Evolutionary conservation across 2,797 vertebrate species (phyloP), one percentile per base, ranked within the genome.

Genomic region (Rhynchotus rufescens): DNA sequence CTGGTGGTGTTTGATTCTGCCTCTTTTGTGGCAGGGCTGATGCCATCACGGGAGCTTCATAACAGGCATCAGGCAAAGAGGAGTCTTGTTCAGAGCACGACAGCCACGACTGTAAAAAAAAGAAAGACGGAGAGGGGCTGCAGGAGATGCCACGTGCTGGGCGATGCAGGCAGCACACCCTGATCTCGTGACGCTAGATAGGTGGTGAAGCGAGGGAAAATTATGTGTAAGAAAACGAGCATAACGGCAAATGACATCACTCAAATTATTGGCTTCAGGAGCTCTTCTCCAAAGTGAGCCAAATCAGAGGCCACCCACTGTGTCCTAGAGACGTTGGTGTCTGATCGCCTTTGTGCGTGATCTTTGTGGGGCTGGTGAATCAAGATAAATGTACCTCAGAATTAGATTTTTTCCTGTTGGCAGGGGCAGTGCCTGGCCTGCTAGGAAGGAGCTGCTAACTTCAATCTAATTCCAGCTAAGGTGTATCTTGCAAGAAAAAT

Each of bases 61-160:
- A 75, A 40, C 30, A 73, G 44, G 44, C 1, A 0, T 6, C 14
- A 52, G 17, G n/a, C 3, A 3, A 30, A 76, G 30, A 73, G 51
- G 2, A 88, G 10, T 11, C 2, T 3, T 0, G 0, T 5, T 87
- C 15, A 64, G 20, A 62, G 8, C 1, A 0, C 25, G 2, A 11
- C 1, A 2, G 34, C 12, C 6, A 2, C 22, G 13, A 1, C 28
- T 81, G 28, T 2, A 2, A 71, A 78, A 69, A 62, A 38, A 13
- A 60, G 82, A 59, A 59, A 20, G 15, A 26, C 64, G 28, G 5
- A 21, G 12, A 10, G 7, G 25, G 9, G 26, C 28, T 81, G n/a
- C 34, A 60, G 68, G 34, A 89, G 38, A 56, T 68, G 25, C 42
- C 45, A 92, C 80, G 72, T 1, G 0, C 45, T 76, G 69, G 62